A percentile compares a stretch with the other conserved stretches of the same genome.
phyloP scores from a whole-genome alignment of 2,113 vertebrate species.

The Malurus cyaneus region DNA sequence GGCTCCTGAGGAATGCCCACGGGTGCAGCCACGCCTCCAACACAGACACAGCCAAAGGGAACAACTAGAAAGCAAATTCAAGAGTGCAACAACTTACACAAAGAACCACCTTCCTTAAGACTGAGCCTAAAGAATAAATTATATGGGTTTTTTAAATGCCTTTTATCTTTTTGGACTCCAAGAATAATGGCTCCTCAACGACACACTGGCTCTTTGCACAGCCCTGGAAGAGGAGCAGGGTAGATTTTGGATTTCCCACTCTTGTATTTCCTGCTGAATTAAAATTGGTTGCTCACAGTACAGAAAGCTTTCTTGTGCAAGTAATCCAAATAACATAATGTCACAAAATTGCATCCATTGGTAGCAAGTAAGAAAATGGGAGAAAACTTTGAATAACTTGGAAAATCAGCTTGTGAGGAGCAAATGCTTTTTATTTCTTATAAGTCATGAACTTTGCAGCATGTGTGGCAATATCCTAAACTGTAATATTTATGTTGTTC shows the following conservation, averaged over 20 bases:
- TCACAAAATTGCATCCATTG: background rate
- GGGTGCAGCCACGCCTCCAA: fast-evolving
- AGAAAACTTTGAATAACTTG: background rate
- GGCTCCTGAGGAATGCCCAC: background rate
- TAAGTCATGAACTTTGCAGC: background rate
- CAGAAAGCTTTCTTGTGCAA: background rate
- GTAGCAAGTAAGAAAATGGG: background rate
- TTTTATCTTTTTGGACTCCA: background rate
- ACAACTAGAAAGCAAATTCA: background rate
- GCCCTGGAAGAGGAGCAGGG: background rate
- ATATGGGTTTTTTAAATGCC: fast-evolving
- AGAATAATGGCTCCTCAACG: background rate
- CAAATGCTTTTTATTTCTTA: background rate
- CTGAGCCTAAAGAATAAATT: background rate
- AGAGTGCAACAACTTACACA: background rate
- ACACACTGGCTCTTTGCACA: background rate
- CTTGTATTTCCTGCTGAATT: background rate
- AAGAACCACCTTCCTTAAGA: background rate
- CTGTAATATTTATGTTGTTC: background rate
- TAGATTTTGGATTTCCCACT: background rate
- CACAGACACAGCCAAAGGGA: background rate
- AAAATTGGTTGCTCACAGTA: fast-evolving
- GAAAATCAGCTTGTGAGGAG: background rate
- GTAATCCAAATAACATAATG: background rate
- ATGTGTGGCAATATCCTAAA: background rate